phyloP scores from a whole-genome alignment of 2,888 invertebrate genomes.

The Agrochola lychnidis region DNA sequence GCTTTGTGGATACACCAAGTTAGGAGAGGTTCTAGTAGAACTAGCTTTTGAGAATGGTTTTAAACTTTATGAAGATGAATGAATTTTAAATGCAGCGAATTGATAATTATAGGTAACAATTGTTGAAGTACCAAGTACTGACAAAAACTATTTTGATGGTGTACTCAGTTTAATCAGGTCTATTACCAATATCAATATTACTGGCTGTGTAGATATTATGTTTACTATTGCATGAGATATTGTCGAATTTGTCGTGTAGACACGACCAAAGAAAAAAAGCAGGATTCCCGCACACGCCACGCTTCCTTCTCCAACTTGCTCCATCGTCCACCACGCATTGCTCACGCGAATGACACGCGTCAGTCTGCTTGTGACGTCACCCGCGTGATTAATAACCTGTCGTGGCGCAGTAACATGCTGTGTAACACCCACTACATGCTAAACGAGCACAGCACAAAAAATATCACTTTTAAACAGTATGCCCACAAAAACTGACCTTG shows the following conservation, averaged over 20 bases:
- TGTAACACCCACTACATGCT: conserved; percentile 35
- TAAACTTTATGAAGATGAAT: neutral
- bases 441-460: conserved; percentile 6
- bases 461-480: conserved; percentile 16
- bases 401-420: conserved; percentile 38
- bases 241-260: neutral
- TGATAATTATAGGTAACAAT: no score
- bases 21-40: neutral
- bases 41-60: neutral
- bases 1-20: conserved; percentile 17
- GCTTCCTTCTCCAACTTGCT: conserved; percentile 1
- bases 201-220: no score
- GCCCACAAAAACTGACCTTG: conserved; percentile 9
- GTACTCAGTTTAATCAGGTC: neutral
- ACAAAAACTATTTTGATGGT: neutral
- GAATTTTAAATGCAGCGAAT: neutral
- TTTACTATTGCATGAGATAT: no score
- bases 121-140: neutral
- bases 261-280: neutral
- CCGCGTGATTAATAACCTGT: conserved; percentile 61
- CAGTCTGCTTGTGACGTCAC: conserved; percentile 59
- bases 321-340: conserved; percentile 25
- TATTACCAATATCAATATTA: neutral
- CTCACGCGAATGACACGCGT: conserved; percentile 48
- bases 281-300: neutral